A percentile compares a stretch with the other conserved stretches of the same genome.
Evolutionary conservation across 2,113 vertebrate genomes (phyloP).

Genomic region (Oryzias woworae): DNA sequence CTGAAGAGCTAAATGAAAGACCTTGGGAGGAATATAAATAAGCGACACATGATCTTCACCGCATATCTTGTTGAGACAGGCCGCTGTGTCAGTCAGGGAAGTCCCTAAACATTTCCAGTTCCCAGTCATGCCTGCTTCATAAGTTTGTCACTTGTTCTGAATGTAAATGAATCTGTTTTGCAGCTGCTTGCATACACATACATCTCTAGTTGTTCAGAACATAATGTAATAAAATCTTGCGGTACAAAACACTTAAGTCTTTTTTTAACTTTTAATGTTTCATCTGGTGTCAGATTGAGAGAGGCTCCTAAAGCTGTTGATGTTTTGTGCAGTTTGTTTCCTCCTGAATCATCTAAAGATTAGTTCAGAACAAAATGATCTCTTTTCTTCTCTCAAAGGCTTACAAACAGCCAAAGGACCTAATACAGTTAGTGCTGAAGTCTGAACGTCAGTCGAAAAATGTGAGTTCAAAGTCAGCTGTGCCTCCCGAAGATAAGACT

Average conservation of each 20-base stretch:
- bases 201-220: too few species aligned
- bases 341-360: conserved; percentile 3
- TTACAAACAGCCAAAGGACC: conserved; percentile 6
- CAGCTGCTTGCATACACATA: too few species aligned
- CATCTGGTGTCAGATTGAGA: not conserved
- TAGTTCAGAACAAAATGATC: conserved; percentile 1
- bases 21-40: not conserved
- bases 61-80: not conserved
- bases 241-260: too few species aligned
- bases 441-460: conserved; percentile 6
- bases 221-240: too few species aligned
- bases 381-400: conserved; percentile 20
- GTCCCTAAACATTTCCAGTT: not conserved
- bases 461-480: not conserved
- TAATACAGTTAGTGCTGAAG: not conserved
- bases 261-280: too few species aligned
- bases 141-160: too few species aligned
- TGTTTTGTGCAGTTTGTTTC: not conserved
- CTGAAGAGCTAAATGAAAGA: not conserved
- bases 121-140: not conserved
- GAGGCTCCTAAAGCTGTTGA: not conserved
- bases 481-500: too few species aligned
- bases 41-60: not conserved
- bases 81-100: not conserved
- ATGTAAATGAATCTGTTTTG: too few species aligned